These are phyloP conservation scores for Hemichromis elongatus DNA, from an alignment of 2,113 vertebrate genomes.

Conservation along the genomic window DNA sequence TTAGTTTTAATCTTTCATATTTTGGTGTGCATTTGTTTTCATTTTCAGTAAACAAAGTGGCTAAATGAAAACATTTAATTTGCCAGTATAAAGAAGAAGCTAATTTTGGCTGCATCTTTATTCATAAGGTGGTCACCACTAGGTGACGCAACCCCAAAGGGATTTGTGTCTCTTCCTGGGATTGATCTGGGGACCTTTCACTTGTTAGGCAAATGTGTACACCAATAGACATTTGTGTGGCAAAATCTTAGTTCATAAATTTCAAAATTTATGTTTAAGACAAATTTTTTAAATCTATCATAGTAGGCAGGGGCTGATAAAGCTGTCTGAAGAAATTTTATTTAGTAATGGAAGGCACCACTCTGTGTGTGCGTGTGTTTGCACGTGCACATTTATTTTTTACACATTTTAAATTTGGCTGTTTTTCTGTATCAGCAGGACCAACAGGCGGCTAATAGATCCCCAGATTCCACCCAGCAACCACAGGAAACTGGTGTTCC, in stretches of 20 bases:
- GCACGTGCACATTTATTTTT: neutral
- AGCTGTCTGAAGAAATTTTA: neutral
- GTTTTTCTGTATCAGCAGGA: neutral
- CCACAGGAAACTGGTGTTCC: conserved; percentile 21
- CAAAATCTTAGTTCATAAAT: neutral
- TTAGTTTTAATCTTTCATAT: neutral
- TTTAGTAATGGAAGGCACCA: neutral
- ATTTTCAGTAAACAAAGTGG: neutral
- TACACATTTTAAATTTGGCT: neutral
- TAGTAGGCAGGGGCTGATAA: neutral
- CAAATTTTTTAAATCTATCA: neutral
- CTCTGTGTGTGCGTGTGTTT: neutral
- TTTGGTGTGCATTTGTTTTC: neutral
- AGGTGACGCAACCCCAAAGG: neutral
- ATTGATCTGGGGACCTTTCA: neutral
- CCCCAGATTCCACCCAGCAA: conserved; percentile 18
- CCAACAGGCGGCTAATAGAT: conserved; percentile 10
- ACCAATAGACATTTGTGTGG: neutral
- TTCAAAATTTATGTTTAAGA: neutral
- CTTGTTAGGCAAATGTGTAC: neutral
- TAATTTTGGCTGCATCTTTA: neutral
- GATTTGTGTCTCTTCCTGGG: neutral
- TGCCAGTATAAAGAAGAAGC: neutral
- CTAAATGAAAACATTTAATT: neutral
- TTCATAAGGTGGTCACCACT: neutral